phyloP scores from a whole-genome alignment of 1,140 invertebrate genomes.

The Eumaeus atala region DNA sequence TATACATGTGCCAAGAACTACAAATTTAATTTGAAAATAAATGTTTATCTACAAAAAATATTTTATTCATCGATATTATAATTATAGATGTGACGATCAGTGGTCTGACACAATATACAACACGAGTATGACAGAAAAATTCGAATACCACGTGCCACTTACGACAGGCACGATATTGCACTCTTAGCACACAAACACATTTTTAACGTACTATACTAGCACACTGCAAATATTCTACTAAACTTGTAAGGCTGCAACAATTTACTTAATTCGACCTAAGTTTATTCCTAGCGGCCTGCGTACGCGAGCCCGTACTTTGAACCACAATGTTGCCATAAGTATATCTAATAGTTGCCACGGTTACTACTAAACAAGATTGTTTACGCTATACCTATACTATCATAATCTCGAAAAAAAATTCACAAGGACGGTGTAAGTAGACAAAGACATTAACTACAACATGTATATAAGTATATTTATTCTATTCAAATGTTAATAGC shows the following conservation, averaged over 20 bases:
- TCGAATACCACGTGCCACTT: slow-evolving; percentile 10
- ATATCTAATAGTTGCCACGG: slow-evolving; percentile 61
- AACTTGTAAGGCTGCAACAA: slow-evolving; percentile 20
- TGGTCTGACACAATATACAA: not conserved
- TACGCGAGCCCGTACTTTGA: slow-evolving; percentile 33
- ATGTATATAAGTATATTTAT: slow-evolving; percentile 59
- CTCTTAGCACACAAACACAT: slow-evolving; percentile 24
- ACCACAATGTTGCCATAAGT: slow-evolving; percentile 35
- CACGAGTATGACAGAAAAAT: slow-evolving; percentile 4
- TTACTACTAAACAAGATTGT: slow-evolving; percentile 47
- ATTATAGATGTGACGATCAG: too few species aligned
- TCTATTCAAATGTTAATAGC: slow-evolving; percentile 47
- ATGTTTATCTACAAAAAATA: too few species aligned
- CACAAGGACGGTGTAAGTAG: slow-evolving; percentile 72
- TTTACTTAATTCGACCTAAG: slow-evolving; percentile 29
- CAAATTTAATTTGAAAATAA: too few species aligned
- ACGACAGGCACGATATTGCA: slow-evolving; percentile 24
- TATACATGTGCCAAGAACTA: too few species aligned
- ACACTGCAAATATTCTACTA: slow-evolving; percentile 22
- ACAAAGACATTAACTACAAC: slow-evolving; percentile 57
- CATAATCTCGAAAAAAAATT: slow-evolving; percentile 68
- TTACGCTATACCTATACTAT: slow-evolving; percentile 60
- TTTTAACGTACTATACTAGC: slow-evolving; percentile 22
- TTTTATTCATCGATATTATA: too few species aligned
- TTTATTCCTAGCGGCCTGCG: slow-evolving; percentile 44